Conservation (phyloP, 2,888 invertebrate genomes). For the Eilema sororculum region DNA sequence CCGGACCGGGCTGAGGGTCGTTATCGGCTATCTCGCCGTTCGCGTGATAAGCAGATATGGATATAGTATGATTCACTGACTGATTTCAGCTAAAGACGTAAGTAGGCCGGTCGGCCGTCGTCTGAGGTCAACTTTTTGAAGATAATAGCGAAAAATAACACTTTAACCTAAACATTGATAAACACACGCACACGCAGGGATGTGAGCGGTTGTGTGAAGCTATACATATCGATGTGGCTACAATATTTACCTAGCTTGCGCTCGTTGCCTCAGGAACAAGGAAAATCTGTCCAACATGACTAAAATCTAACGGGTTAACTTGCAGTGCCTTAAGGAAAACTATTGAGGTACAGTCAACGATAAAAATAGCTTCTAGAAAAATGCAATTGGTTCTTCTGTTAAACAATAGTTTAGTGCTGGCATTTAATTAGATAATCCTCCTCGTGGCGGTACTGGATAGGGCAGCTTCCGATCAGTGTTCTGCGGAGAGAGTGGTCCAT, state of each 20-base stretch:
- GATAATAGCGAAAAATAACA: slow-evolving; percentile 16
- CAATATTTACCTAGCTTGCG: neutral
- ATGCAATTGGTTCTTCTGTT: too few relatives aligned
- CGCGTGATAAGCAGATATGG: slow-evolving; percentile 46
- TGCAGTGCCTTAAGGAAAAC: neutral
- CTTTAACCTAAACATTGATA: slow-evolving; percentile 16
- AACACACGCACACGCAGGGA: neutral
- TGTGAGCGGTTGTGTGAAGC: too few relatives aligned
- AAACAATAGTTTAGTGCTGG: neutral
- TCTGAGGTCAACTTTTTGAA: slow-evolving; percentile 22
- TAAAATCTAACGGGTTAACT: neutral
- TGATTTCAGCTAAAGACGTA: slow-evolving; percentile 26
- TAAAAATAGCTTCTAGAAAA: too few relatives aligned
- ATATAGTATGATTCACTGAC: slow-evolving; percentile 40
- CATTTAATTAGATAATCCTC: neutral
- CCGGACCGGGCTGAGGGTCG: slow-evolving; percentile 21
- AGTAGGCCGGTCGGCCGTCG: slow-evolving; percentile 19
- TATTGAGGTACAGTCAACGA: neutral
- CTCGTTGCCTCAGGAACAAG: neutral
- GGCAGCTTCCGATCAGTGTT: too few relatives aligned
- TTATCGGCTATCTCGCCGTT: slow-evolving; percentile 45
- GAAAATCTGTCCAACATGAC: neutral
- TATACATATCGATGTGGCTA: too few relatives aligned
- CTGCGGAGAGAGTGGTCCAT: too few relatives aligned
- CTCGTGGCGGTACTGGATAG: too few relatives aligned